phyloP scores from a whole-genome alignment of 2,113 vertebrate species.

The Podilymbus podiceps region DNA sequence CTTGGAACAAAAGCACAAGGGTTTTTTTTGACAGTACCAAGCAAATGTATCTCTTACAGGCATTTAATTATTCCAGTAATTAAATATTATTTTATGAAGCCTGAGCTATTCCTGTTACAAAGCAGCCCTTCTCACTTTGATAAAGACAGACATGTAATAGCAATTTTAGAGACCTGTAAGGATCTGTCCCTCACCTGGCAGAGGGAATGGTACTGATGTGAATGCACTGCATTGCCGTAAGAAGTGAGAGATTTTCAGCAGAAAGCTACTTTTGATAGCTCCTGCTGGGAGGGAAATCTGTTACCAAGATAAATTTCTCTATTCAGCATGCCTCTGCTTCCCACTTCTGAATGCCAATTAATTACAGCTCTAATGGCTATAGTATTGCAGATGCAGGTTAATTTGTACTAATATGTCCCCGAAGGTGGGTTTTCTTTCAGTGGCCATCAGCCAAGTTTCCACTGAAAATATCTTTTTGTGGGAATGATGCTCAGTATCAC shows the following conservation, averaged over 20 bases:
- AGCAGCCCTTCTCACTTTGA: not conserved
- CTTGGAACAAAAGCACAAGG: not conserved
- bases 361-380: not conserved
- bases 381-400: not conserved
- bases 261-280: not conserved
- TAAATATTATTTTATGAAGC: not conserved
- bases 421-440: constrained; percentile 25
- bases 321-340: not conserved
- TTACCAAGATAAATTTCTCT: not conserved
- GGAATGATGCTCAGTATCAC: not conserved
- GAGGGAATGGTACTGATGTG: not conserved
- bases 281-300: not conserved
- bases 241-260: not conserved
- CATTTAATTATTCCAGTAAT: not conserved
- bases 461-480: constrained; percentile 6
- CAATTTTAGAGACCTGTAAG: not conserved
- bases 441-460: constrained; percentile 29
- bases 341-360: not conserved
- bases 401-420: constrained; percentile 11
- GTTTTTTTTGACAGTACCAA: not conserved
- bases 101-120: not conserved
- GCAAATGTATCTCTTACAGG: not conserved
- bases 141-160: not conserved
- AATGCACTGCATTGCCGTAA: not conserved
- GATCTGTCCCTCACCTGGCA: not conserved